Base-by-base conservation (phyloP, 2,797 vertebrate species). In the Gallinago nigripennis region DNA sequence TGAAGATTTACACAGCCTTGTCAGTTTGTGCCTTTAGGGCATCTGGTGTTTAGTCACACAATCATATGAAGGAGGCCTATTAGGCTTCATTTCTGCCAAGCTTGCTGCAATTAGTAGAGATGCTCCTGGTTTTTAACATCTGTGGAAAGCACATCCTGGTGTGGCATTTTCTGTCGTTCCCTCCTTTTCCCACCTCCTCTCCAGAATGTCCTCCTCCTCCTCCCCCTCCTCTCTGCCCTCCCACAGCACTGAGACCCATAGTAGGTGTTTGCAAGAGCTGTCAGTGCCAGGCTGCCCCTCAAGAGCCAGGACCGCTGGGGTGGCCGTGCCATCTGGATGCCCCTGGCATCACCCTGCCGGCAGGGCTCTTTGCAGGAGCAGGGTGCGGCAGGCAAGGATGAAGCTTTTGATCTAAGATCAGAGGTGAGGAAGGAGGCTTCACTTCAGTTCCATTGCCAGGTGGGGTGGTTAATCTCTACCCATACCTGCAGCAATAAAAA, bases 41-140 rank as follows among this genome's bases (percentile, higher is more conserved):
- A 95, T 85, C 90, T 94, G 93, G 75, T 94, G 80, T 90, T 96
- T 95, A 94, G 92, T 95, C 93, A 95, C 86, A 95, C 81, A 87
- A 8, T 75, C 28, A 0, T 58, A 75, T 11, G 37, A 93, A 71
- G 92, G 84, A 94, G 81, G 60, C 64, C 90, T 72, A 92, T 90
- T 90, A 94, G 83, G 53, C 75, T 88, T 82, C 37, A 92, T 50
- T 94, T 94, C 94, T 95, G 93, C 94, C 93, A 96, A 86, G 65
- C 93, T 93, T 87, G 51, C 60, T 1, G 19, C 90, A 92, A 88
- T 95, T 88, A 94, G 71, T 86, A 90, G 69, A 51, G 45, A 80
- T 82, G 56, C 60, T 92, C 73, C 75, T 3, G 2, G 48, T 82
- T 92, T 94, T 82, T 84, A 92, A 93, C 80, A 91, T 86, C 91